Evolutionary conservation across 2,113 vertebrate genomes (phyloP), one percentile per base, ranked within the genome.

Genomic region (Melanerpes aurifrons): DNA sequence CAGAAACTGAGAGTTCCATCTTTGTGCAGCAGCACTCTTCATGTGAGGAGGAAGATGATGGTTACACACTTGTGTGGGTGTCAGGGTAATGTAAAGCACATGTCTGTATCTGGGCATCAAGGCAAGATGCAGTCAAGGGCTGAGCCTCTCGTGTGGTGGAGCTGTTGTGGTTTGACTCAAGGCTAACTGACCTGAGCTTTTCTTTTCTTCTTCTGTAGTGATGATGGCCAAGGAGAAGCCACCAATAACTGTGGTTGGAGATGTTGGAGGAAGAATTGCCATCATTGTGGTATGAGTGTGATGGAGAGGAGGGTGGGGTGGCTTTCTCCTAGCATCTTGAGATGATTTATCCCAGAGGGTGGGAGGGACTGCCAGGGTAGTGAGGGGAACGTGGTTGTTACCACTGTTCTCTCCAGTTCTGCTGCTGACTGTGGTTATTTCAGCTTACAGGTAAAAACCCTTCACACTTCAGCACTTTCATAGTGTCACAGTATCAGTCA

Each of bases 181-280:
- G 31, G 40, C 64, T 96, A 20, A 94, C 82, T 76, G 58, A 78
- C 70, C 83, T 87, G 76, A 82, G 6, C 9, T 95, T 54, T 93
- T 93, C 35, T 82, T 66, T 66, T 66, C 14, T 70, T n/a, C 24
- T 82, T 37, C 89, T 75, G 74, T 95, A 99, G 99, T 99, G 95
- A 99, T 99, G 99, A 99, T 99, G 98, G 99, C 99, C 96, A 99
- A 99, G 95, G 99, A 99, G 97, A 99, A 99, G 92, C 99, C 99
- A 1, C 99, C 99, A 1, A 99, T 99, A 82, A 99, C 99, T 15
- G 99, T 99, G 20, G 99, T 99, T 4, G 99, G 99, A 97, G 99
- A 99, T 1, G 99, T 99, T 28, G 99, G 99, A 86, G 99, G 99
- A 82, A 98, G 99, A 94, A 99, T 99, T 70, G 99, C 99, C 54